These are phyloP conservation scores for Cepphus grylle DNA, from an alignment of 2,113 vertebrate species.

Conservation along the genomic window DNA sequence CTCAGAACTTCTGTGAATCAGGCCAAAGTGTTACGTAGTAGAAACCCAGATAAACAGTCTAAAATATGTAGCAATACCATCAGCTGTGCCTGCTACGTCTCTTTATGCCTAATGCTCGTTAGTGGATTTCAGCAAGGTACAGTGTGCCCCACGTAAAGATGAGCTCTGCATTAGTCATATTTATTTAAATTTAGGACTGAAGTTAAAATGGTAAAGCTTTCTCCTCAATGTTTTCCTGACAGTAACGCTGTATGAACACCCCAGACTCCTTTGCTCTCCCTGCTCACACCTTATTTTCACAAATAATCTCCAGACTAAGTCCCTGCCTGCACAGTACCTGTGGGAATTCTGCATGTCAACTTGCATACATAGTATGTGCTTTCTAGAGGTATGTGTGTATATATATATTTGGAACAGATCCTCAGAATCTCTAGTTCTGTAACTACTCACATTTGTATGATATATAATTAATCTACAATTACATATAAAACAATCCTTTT, in stretches of 20 bases:
- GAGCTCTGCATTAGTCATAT: not conserved
- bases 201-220: not conserved
- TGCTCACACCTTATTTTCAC: not conserved
- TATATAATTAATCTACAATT: not conserved
- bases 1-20: not conserved
- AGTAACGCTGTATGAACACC: not conserved
- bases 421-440: not conserved
- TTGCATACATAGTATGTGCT: not conserved
- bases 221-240: not conserved
- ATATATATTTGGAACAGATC: not conserved
- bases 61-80: not conserved
- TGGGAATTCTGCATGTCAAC: not conserved
- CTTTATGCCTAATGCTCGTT: not conserved
- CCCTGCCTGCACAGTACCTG: not conserved
- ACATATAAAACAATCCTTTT: not conserved
- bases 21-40: accelerated
- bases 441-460: not conserved
- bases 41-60: not conserved
- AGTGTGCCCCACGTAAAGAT: not conserved
- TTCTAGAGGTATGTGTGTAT: not conserved
- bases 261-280: not conserved
- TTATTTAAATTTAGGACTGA: not conserved
- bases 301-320: not conserved
- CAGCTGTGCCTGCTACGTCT: no score
- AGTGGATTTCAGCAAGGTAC: not conserved